A percentile compares a stretch with the other conserved stretches of the same genome.
Conservation (phyloP, 2,797 vertebrate species). For the Melanotaenia maccullochi region DNA sequence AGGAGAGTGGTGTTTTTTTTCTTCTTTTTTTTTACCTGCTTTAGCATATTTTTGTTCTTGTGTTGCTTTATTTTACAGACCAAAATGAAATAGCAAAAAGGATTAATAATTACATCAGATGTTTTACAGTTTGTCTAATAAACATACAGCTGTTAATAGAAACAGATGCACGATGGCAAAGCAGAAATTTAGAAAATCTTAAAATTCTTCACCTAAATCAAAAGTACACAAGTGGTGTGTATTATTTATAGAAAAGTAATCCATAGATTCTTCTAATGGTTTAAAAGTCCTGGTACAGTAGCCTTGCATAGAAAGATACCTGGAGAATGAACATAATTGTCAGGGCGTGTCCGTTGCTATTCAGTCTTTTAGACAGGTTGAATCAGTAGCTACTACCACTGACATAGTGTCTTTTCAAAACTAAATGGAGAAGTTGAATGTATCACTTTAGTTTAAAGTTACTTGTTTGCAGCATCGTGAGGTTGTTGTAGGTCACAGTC, state of each 20-base stretch:
- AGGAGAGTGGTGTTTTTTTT: background rate
- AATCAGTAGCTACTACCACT: background rate
- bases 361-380: background rate
- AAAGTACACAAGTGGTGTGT: background rate
- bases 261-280: background rate
- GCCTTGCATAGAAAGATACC: background rate
- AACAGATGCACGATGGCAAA: background rate
- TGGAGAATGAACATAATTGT: no score
- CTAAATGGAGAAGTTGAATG: background rate
- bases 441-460: background rate
- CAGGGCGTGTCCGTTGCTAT: background rate
- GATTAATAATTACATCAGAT: background rate
- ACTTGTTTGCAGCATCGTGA: background rate
- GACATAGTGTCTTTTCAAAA: background rate
- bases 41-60: background rate
- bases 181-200: no score
- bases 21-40: background rate
- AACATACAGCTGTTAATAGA: background rate
- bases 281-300: background rate
- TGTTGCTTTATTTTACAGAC: background rate
- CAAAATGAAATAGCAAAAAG: background rate
- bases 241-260: background rate
- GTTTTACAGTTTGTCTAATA: background rate
- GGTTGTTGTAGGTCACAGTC: background rate
- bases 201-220: background rate